Evolutionary conservation across 2,888 invertebrate genomes (phyloP), one percentile per base, ranked within the genome.

Genomic region (Siphonodentalium dalli): DNA sequence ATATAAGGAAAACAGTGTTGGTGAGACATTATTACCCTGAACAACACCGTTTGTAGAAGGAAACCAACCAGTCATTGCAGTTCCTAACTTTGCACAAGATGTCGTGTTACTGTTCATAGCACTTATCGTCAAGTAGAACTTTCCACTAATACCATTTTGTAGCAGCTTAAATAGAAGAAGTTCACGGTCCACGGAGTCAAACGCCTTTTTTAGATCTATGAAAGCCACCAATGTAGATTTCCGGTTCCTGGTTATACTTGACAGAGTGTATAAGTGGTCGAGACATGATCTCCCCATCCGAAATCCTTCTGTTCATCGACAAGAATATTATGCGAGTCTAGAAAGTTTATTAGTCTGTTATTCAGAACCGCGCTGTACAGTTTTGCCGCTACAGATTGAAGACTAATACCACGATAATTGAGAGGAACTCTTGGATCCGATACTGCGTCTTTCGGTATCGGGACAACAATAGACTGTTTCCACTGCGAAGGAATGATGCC

Each of bases 281-380:
- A 23, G 20, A 41, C 41, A 27, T 24, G 15, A 41, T 2, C 41
- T 18, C 13, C 18, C 18, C 28, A n/a, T 18, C 13, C 27, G n/a
- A 26, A 41, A 41, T 24, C 41, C 41, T 41, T 41, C 28, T 41
- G 41, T 41, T 41, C 41, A 27, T 41, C 41, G 13, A 24, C 41
- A 23, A 41, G 13, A 13, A 41, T 18, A 23, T 15, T 21, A 18
- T 23, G 11, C n/a, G 24, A 2, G 4, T 41, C 41, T 13, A 27
- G 26, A 41, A 21, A 41, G 23, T 23, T 6, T 26, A 24, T 21
- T 11, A 41, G 24, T 13, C 26, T 3, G 27, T 18, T 41, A 41
- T 41, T 41, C 9, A 41, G 23, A 18, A n/a, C 23, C 23, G 21
- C 27, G 27, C 26, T 6, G 24, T 41, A 41, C 13, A 41, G 18